phyloP scores from a whole-genome alignment of 2,113 vertebrate species.

The Perognathus longimembris region DNA sequence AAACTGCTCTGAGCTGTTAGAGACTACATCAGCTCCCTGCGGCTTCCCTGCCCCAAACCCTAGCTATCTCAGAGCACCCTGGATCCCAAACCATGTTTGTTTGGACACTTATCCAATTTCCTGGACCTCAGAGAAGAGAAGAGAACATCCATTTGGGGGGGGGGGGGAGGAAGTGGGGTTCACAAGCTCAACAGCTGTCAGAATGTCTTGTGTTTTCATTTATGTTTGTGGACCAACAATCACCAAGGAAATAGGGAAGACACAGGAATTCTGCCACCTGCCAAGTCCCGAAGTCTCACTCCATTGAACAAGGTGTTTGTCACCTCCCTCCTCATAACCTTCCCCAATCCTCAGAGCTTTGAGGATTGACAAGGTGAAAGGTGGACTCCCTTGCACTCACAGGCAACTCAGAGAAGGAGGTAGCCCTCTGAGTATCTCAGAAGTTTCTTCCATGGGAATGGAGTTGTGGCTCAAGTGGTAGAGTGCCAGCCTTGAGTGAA shows the following conservation, averaged over 20 bases:
- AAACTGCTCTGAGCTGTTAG: background rate
- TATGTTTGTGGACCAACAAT: background rate
- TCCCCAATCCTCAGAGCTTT: background rate
- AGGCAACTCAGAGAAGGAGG: background rate
- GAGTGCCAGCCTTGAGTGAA: too few relatives aligned
- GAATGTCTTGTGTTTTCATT: background rate
- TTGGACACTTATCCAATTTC: background rate
- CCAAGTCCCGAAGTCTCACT: background rate
- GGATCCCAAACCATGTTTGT: background rate
- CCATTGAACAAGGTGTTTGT: too few relatives aligned
- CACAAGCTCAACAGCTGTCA: background rate
- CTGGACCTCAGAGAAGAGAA: background rate
- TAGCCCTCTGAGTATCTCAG: background rate
- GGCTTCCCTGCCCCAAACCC: accelerated
- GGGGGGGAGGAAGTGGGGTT: too few relatives aligned
- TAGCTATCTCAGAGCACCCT: background rate
- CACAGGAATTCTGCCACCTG: background rate
- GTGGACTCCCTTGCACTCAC: background rate
- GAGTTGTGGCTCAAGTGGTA: too few relatives aligned
- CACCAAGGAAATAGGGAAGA: background rate
- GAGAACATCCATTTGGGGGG: background rate
- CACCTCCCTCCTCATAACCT: background rate
- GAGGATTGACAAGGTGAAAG: background rate
- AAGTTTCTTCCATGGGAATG: background rate
- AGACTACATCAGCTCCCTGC: background rate